phyloP scores from a whole-genome alignment of 1,140 invertebrate species.

The honey bee (Apis mellifera) region Amel_HAv3.1 CM009940.2:833001-833500 shows the following conservation, averaged over 20 bases:
- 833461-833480: slow-evolving; percentile 3
- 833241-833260: slow-evolving; percentile 24
- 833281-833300: background rate
- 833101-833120: background rate
- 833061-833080: background rate
- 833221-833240: slow-evolving; percentile 32
- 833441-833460: background rate
- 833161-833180: slow-evolving; percentile 61
- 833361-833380: slow-evolving; percentile 67
- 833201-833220: slow-evolving; percentile 47
- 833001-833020: slow-evolving; percentile 32
- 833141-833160: slow-evolving; percentile 16
- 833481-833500: background rate
- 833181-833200: slow-evolving; percentile 50
- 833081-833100: background rate
- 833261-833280: background rate
- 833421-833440: slow-evolving; percentile 56
- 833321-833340: slow-evolving; percentile 53
- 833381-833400: slow-evolving; percentile 67
- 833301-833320: slow-evolving; percentile 19
- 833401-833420: slow-evolving; percentile 31
- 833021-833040: slow-evolving; percentile 41
- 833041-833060: background rate
- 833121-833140: slow-evolving; percentile 47
- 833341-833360: slow-evolving; percentile 1